These are phyloP conservation scores for Dysdera silvatica DNA, from an alignment of 1,140 invertebrate genomes.

Conservation along the genomic window DNA sequence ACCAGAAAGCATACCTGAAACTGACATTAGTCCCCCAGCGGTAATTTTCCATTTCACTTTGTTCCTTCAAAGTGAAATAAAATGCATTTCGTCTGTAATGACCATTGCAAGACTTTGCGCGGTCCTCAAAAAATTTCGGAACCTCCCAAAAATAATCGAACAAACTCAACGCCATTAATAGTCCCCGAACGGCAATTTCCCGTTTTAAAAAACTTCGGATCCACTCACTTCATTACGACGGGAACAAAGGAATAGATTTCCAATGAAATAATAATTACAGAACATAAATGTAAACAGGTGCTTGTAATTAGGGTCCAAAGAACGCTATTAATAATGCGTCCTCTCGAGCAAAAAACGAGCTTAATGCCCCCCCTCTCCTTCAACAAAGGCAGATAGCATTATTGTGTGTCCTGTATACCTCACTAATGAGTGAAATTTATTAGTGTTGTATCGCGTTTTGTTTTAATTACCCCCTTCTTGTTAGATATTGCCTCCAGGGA, in stretches of 20 bases:
- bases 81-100: too few relatives aligned
- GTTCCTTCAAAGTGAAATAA: too few relatives aligned
- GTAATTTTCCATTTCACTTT: too few relatives aligned
- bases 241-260: slow-evolving; percentile 31
- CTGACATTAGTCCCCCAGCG: too few relatives aligned
- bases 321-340: slow-evolving; percentile 24
- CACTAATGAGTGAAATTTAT: slow-evolving; percentile 29
- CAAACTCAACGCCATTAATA: too few relatives aligned
- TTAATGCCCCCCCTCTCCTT: slow-evolving; percentile 5
- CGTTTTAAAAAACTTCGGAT: too few relatives aligned
- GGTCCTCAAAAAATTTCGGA: too few relatives aligned
- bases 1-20: too few relatives aligned
- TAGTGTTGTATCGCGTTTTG: slow-evolving; percentile 30
- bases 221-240: too few relatives aligned
- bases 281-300: slow-evolving; percentile 30
- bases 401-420: slow-evolving; percentile 28
- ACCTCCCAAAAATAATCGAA: too few relatives aligned
- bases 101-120: too few relatives aligned
- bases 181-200: too few relatives aligned
- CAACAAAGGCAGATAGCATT: slow-evolving; percentile 28
- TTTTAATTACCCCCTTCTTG: slow-evolving; percentile 28
- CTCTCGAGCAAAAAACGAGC: slow-evolving; percentile 15
- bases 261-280: slow-evolving; percentile 31
- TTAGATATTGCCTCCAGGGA: slow-evolving; percentile 21
- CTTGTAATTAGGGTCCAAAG: slow-evolving; percentile 27